Evolutionary conservation across 2,888 invertebrate species (phyloP).

Genomic region (Agriopis leucophaearia): DNA sequence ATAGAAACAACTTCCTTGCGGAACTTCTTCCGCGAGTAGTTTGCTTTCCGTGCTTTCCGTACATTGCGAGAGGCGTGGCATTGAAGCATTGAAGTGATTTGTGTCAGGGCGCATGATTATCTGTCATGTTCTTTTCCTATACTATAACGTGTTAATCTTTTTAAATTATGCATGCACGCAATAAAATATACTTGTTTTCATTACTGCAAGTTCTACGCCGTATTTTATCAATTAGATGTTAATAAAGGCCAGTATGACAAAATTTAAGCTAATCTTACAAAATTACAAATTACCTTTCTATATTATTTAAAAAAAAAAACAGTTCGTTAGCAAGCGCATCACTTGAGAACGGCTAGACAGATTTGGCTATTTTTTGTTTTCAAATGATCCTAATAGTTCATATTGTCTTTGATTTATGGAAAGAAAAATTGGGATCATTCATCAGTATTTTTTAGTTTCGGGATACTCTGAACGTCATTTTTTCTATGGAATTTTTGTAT

Average conservation of each 20-base stretch:
- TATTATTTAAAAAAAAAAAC: not conserved
- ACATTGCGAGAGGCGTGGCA: slow-evolving; percentile 33
- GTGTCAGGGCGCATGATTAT: slow-evolving; percentile 27
- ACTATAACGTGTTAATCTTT: slow-evolving; percentile 14
- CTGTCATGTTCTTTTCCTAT: slow-evolving; percentile 24
- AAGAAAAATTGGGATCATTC: no score
- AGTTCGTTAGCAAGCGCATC: no score
- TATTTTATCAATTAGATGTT: not conserved
- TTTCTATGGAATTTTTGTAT: no score
- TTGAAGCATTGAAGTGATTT: slow-evolving; percentile 40
- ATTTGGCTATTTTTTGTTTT: no score
- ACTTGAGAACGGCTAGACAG: no score
- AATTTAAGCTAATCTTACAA: no score
- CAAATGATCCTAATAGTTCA: no score
- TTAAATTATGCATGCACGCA: slow-evolving; percentile 15
- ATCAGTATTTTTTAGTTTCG: no score
- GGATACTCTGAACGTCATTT: no score
- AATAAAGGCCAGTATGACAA: not conserved
- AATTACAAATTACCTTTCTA: no score
- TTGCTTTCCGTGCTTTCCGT: slow-evolving; percentile 42
- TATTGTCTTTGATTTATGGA: no score
- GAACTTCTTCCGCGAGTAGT: slow-evolving; percentile 44
- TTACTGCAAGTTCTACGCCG: not conserved
- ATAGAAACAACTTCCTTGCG: slow-evolving; percentile 46
- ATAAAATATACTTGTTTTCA: not conserved